Evolutionary conservation across 2,113 vertebrate species (phyloP).

Genomic region (Rhagologus leucostigma): DNA sequence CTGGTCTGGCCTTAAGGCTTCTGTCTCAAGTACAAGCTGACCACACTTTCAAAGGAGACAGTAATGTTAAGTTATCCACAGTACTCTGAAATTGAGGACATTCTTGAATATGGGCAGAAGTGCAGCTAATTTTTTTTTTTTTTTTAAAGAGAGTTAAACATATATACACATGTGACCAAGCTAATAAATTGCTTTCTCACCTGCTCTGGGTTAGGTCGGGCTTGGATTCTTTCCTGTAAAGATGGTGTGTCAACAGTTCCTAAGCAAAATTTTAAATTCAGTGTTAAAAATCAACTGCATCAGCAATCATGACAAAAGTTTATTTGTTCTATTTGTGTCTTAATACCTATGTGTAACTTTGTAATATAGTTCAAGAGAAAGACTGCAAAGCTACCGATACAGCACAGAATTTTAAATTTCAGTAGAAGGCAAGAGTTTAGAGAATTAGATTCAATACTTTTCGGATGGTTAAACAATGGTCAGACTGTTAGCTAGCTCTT

Average conservation of each 20-base stretch:
- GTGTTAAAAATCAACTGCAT: neutral
- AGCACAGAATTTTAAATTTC: neutral
- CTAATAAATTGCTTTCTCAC: conserved; percentile 59
- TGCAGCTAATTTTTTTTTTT: neutral
- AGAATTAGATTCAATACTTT: neutral
- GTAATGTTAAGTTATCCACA: neutral
- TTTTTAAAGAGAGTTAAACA: neutral
- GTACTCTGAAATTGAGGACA: neutral
- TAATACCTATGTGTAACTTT: neutral
- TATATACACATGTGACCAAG: neutral
- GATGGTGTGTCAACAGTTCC: conserved; percentile 94
- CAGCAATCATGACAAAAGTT: neutral
- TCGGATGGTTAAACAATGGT: neutral
- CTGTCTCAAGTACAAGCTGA: neutral
- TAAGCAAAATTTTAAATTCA: conserved; percentile 48
- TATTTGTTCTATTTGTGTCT: neutral
- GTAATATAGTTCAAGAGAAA: neutral
- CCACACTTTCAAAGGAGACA: neutral
- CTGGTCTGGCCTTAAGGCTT: neutral
- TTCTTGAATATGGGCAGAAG: neutral
- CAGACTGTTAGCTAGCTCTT: neutral
- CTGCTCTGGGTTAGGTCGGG: conserved; percentile 85
- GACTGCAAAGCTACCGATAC: neutral
- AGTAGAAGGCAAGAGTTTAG: neutral
- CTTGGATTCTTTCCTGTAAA: conserved; percentile 85